phyloP scores from a whole-genome alignment of 2,113 vertebrate species.

The Polypterus bichir region DNA sequence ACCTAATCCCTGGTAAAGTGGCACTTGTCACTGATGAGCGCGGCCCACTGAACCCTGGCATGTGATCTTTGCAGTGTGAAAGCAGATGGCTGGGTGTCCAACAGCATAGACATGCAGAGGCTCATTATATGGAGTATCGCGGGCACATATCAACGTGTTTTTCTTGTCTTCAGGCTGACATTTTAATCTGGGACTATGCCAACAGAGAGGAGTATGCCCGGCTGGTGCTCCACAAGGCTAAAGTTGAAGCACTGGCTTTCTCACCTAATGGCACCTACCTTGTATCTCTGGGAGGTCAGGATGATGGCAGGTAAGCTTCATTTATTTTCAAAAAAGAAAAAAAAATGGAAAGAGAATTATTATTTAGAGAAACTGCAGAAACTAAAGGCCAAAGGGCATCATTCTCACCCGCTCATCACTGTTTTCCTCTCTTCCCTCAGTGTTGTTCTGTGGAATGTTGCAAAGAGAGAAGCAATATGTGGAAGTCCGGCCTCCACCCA shows the following conservation, averaged over 20 bases:
- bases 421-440: constrained; percentile 32
- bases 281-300: constrained; percentile 72
- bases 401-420: too few relatives aligned
- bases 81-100: too few relatives aligned
- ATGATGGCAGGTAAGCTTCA: constrained; percentile 66
- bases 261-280: constrained; percentile 73
- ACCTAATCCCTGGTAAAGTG: too few relatives aligned
- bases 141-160: not conserved
- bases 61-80: too few relatives aligned
- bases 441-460: constrained; percentile 68
- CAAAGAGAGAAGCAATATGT: constrained; percentile 61
- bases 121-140: not conserved
- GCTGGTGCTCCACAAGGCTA: constrained; percentile 67
- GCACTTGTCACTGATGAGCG: too few relatives aligned
- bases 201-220: constrained; percentile 47
- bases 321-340: too few relatives aligned
- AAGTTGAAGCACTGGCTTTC: constrained; percentile 67
- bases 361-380: not conserved
- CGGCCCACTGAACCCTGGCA: too few relatives aligned
- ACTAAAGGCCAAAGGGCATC: not conserved
- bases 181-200: constrained; percentile 75
- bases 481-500: constrained; percentile 56
- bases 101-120: too few relatives aligned
- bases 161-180: constrained; percentile 48
- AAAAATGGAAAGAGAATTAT: too few relatives aligned